These are phyloP conservation scores for Perizoma flavofasciatum DNA, from an alignment of 2,888 invertebrate genomes.

Conservation along the genomic window DNA sequence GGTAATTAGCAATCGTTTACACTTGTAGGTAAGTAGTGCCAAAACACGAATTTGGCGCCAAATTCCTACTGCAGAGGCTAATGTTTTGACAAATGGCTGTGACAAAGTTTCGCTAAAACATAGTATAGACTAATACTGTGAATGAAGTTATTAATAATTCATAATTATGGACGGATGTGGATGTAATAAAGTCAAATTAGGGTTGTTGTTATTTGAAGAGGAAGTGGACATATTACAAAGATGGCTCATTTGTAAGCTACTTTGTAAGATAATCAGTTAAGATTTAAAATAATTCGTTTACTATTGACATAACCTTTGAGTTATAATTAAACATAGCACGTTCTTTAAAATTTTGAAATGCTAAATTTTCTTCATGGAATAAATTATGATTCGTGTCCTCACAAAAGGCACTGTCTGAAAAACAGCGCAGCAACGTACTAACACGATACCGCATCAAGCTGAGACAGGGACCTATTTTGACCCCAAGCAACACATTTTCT, in stretches of 20 bases:
- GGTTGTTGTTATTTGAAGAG: conserved; percentile 11
- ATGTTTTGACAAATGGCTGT: conserved; percentile 26
- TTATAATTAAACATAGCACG: no score
- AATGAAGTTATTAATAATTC: conserved; percentile 7
- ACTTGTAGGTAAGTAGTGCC: conserved; percentile 17
- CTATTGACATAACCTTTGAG: no score
- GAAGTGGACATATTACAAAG: conserved; percentile 6
- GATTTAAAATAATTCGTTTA: no score
- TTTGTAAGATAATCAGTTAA: no score
- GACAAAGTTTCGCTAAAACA: conserved; percentile 24
- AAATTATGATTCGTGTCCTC: no score
- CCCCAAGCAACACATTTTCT: no score
- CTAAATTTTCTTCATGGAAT: no score
- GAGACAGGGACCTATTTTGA: no score
- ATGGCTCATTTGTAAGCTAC: not conserved
- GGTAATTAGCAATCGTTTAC: conserved; percentile 25
- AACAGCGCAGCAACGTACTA: no score
- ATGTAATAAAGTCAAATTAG: conserved; percentile 16
- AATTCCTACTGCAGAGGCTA: conserved; percentile 20
- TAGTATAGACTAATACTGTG: conserved; percentile 1
- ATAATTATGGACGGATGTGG: conserved; percentile 19
- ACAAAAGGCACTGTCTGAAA: no score
- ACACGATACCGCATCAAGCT: no score
- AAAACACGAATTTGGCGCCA: conserved; percentile 28
- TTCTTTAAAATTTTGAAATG: no score